Base-by-base conservation (phyloP, 2,113 vertebrate species). In the Misgurnus anguillicaudatus region DNA sequence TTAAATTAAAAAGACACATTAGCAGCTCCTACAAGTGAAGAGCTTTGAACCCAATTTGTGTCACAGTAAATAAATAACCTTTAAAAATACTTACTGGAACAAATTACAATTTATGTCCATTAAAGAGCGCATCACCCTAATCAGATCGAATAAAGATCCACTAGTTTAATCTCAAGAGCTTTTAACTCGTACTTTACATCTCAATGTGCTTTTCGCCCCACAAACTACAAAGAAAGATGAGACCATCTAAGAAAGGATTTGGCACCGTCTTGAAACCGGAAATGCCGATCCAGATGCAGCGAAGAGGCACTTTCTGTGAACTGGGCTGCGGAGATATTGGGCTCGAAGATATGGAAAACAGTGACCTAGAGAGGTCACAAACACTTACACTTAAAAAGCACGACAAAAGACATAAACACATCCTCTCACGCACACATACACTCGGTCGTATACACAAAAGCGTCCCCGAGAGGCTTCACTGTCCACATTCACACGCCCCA, bases 291-390 rank as follows among this genome's bases (percentile, higher is more conserved):
- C 79, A 81, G 75, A 74, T 78, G 79, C 64, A 63, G 31, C 3
- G 5, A 39, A 63, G 17, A 48, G 13, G 7, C 36, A 41, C 60
- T 17, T 68, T 66, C 61, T 77, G 16, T 77, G 72, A 62, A 64
- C 65, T 13, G 16, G 5, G 38, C n/a, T 72, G 51, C 16, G 41
- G 71, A 39, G 66, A 60, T 70, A 24, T 47, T 3, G 57, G 79
- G 69, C 17, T 70, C 21, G 16, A 75, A 79, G 39, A 72, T 72
- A 75, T 55, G 83, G 83, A 84, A 84, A 84, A 82, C 65, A 21
- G 48, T 82, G 80, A 84, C 83, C 80, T 45, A 9, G 14, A 67
- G 55, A 67, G 21, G 24, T 45, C 78, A 14, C 80, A 69, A 67
- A 71, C 38, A 74, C 13, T 72, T 42, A 66, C 47, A 75, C 68